Percentiles rank a stretch among this genome's conserved stretches.
Evolutionary conservation across 2,113 vertebrate genomes (phyloP).

Genomic region (Rattus rattus): DNA sequence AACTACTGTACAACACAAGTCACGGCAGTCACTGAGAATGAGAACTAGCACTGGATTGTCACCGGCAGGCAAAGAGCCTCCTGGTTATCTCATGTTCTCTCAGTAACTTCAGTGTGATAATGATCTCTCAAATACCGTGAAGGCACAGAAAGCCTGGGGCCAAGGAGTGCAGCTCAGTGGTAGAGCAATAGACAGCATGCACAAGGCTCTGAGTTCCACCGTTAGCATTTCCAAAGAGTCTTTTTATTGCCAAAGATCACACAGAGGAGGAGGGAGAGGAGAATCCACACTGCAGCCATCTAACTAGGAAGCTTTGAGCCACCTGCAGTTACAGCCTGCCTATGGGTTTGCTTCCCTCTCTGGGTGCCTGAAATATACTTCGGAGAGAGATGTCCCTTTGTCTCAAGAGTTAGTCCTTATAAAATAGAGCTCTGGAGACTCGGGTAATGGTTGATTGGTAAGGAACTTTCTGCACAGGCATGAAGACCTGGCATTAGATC

Average conservation of each 20-base stretch:
- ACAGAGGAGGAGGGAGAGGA: not conserved
- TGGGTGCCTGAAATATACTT: not conserved
- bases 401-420: not conserved
- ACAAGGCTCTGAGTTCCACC: not conserved
- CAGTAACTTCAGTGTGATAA: not conserved
- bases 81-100: not conserved
- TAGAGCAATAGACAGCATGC: not conserved
- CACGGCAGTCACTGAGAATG: not conserved
- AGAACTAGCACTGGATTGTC: not conserved
- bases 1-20: not conserved
- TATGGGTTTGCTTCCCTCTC: not conserved
- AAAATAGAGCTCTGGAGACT: not conserved
- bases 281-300: no score
- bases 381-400: not conserved
- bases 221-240: not conserved
- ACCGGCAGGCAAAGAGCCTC: not conserved
- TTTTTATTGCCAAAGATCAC: not conserved
- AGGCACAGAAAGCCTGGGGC: not conserved
- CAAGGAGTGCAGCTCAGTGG: not conserved
- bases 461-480: no score
- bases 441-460: no score
- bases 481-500: not conserved
- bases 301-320: rapidly evolving
- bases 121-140: not conserved
- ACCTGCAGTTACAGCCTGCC: not conserved